Percentiles rank a stretch among this genome's conserved stretches.
Conservation (phyloP, 2,888 invertebrate genomes). For the Megaustenia siamemsis region DNA sequence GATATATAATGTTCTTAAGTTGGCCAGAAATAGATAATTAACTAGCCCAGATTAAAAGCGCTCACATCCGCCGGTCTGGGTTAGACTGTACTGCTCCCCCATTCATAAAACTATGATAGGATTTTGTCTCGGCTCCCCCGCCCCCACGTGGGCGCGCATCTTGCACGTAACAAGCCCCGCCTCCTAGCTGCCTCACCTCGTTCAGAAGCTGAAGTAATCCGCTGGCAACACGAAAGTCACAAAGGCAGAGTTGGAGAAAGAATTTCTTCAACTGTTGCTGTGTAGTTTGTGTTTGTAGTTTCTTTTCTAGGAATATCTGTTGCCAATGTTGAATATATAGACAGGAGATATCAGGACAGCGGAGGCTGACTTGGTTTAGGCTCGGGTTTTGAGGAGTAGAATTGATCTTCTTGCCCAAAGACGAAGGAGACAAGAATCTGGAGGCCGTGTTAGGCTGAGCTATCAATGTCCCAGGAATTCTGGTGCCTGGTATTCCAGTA, state of each 20-base stretch:
- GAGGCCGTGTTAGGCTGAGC: constrained; percentile 16
- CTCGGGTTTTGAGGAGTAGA: not conserved
- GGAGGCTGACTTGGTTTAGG: constrained; percentile 29
- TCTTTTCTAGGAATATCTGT: not conserved
- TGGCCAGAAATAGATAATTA: constrained; percentile 28
- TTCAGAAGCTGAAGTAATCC: constrained; percentile 49
- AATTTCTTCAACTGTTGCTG: constrained; percentile 11
- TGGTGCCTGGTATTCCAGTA: constrained; percentile 22
- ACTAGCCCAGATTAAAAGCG: not conserved
- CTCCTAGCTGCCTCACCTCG: constrained; percentile 28
- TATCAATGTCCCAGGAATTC: constrained; percentile 12
- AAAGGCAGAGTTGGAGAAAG: constrained; percentile 34
- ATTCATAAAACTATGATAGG: constrained; percentile 18
- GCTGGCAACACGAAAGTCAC: constrained; percentile 25
- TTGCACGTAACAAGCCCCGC: constrained; percentile 40
- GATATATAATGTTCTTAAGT: not conserved
- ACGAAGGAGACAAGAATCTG: not conserved
- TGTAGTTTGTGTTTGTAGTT: constrained; percentile 36
- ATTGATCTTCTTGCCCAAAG: not conserved
- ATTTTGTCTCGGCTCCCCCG: not conserved
- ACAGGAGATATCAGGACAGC: not conserved
- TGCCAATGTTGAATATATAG: not conserved
- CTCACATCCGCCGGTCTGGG: not conserved
- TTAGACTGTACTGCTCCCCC: not conserved
- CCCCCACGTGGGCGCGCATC: not conserved